Base-by-base conservation (phyloP, 1,140 invertebrate species). In the Aethina tumida region DNA sequence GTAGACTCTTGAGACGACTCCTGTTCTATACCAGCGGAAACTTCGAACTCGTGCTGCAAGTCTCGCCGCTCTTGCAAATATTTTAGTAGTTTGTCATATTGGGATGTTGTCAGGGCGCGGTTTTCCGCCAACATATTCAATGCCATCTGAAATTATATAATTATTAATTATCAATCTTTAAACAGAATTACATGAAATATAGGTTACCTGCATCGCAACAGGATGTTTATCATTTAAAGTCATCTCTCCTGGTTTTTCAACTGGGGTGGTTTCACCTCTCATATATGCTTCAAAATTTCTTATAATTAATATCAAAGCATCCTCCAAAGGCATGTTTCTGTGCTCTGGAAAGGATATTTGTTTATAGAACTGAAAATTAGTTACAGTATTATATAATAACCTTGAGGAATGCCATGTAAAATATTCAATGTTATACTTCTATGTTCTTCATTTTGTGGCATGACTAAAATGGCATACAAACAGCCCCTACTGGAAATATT, bases 291-390 rank as follows among this genome's bases (percentile, higher is more conserved):
- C 75, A 64, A 87, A 93, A 61, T 88, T 89, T 12, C 79, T 71
- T 13, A 71, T 70, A 19, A 95, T 70, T 24, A 94, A 67, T 39
- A 71, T 71, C 36, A 94, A 69, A 2, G 90, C 87, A 64, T 93
- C 87, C 34, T 93, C 86, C n/a, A 92, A 53, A 0, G 88, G 89
- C 86, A 95, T 94, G 63, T 96, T 93, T 45, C 90, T 75, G 57
- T 95, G 90, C 59, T 94, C 91, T 83, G 65, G 45, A 45, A 7
- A 37, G 20, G 42, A 37, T 13, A 44, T 16, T 47, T 34, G 19
- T 30, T 24, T 9, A 44, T 39, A 10, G n/a, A 29, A 39, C 12
- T 35, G 1, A 32, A 34, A 24, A 28, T 28, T 2, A 44, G 22
- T 9, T 32, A 30, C 12, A 32, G 18, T 17, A 16, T 30, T 10